Evolutionary conservation across 2,113 vertebrate species (phyloP), one percentile per base, ranked within the genome.

Genomic region (Castor canadensis): DNA sequence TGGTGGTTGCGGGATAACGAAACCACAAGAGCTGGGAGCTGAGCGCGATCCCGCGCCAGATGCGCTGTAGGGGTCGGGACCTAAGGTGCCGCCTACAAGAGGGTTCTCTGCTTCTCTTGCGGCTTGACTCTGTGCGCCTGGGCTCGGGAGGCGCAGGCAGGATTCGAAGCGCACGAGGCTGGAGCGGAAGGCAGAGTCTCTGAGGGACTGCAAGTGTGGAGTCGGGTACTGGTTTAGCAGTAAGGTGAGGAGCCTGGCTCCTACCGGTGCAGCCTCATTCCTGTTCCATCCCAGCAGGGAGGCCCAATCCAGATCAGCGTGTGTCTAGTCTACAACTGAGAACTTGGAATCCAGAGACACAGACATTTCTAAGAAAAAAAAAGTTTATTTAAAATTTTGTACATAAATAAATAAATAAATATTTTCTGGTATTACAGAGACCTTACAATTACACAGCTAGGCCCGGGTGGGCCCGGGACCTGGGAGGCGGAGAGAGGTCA

Each of bases 371-470:
- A 97, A 97, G 96, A 97, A 97, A 95, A 97, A 89, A 96, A 95
- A 96, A 84, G 91, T 98, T 98, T 98, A 98, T 97, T 98, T 97
- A 97, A 94, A 88, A 98, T 99, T 98, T 98, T 96, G 95, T 95
- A 98, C 98, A 99, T 99, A 99, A 99, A 99, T 99, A 99, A 99
- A 99, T 99, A 99, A 99, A 99, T 99, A 99, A 99, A 99, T 99
- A 99, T 99, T 97, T 99, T 99, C 98, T 98, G 98, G 98, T 97
- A 98, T 99, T 93, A 98, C 97, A 98, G 98, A 96, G 97, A 98
- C 98, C 86, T 96, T 98, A 98, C 98, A 98, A 94, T 98, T 96
- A 98, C 98, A 98, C 97, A 97, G 95, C 97, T 66, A 96, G 95
- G 95, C 89, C 86, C 69, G 89, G 83, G 93, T 58, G 77, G 97